Evolutionary conservation across 2,888 invertebrate genomes (phyloP).

Genomic region (Hirtodrosophila histrioides): DNA sequence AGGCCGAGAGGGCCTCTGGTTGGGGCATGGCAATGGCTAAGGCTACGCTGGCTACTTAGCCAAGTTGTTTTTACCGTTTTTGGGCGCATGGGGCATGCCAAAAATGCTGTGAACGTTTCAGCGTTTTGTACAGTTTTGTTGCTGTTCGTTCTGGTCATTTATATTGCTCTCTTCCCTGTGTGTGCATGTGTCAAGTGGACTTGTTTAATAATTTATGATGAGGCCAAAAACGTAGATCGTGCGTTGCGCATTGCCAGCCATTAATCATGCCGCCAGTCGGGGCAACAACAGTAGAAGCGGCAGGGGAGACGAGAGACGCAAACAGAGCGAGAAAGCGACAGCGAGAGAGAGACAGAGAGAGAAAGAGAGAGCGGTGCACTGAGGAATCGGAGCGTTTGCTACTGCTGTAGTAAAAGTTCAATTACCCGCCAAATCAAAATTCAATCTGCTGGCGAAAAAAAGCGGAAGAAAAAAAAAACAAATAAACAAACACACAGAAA

Average conservation of each 20-base stretch:
- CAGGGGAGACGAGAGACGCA: no score
- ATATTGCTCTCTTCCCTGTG: slow-evolving; percentile 57
- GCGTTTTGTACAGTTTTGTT: slow-evolving; percentile 71
- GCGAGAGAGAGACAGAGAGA: background rate
- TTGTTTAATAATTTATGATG: slow-evolving; percentile 78
- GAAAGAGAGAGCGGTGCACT: background rate
- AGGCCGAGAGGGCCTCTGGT: no score
- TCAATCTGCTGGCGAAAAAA: slow-evolving; percentile 73
- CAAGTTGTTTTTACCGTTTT: slow-evolving; percentile 78
- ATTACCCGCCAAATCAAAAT: slow-evolving; percentile 82
- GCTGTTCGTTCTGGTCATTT: slow-evolving; percentile 71
- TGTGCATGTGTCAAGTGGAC: slow-evolving; percentile 78
- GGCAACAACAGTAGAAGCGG: slow-evolving; percentile 14
- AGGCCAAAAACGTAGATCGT: slow-evolving; percentile 79
- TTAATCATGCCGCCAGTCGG: slow-evolving; percentile 68
- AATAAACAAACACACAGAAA: slow-evolving; percentile 40
- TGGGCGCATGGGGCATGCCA: slow-evolving; percentile 69
- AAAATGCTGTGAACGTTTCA: slow-evolving; percentile 65
- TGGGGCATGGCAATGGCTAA: slow-evolving; percentile 12
- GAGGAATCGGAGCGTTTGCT: slow-evolving; percentile 34
- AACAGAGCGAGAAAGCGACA: background rate
- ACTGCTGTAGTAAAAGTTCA: slow-evolving; percentile 76
- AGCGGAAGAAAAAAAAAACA: slow-evolving; percentile 43
- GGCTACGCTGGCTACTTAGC: slow-evolving; percentile 41
- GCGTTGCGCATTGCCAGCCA: slow-evolving; percentile 79